phyloP scores from a whole-genome alignment of 2,113 vertebrate genomes.

The Cygnus buccinator region DNA sequence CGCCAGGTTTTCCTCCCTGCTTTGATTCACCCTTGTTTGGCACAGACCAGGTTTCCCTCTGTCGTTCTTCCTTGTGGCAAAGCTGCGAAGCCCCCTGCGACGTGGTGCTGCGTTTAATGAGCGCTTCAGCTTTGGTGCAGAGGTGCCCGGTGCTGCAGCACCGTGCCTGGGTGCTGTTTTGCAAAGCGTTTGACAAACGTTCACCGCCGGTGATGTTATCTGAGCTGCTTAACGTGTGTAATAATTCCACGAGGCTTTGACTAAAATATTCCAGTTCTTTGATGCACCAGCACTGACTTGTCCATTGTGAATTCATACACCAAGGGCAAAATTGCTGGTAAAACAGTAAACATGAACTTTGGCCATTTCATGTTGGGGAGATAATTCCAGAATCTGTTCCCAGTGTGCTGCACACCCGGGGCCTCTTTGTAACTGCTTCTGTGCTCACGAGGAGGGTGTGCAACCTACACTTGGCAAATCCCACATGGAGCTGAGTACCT shows the following conservation, averaged over 20 bases:
- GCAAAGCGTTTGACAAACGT: background rate
- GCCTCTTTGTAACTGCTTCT: background rate
- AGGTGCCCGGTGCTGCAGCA: background rate
- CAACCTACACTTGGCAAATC: background rate
- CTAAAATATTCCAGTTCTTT: constrained; percentile 58
- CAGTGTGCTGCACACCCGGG: background rate
- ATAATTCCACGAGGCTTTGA: constrained; percentile 32
- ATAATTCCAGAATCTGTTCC: background rate
- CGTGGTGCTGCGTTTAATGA: background rate
- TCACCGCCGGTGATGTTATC: background rate
- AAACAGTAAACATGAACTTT: constrained; percentile 56
- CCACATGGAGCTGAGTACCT: background rate
- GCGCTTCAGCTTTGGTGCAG: background rate
- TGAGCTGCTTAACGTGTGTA: background rate
- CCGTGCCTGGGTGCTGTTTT: background rate
- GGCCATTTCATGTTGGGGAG: background rate
- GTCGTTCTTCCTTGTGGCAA: fast-evolving
- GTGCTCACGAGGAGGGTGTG: background rate
- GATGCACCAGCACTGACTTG: constrained; percentile 68
- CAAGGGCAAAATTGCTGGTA: constrained; percentile 20
- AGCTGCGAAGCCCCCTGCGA: background rate
- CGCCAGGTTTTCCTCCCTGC: background rate
- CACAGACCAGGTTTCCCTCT: background rate
- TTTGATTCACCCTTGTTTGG: background rate
- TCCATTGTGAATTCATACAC: constrained; percentile 10